phyloP scores from a whole-genome alignment of 2,797 vertebrate genomes.

The Choloepus didactylus region DNA sequence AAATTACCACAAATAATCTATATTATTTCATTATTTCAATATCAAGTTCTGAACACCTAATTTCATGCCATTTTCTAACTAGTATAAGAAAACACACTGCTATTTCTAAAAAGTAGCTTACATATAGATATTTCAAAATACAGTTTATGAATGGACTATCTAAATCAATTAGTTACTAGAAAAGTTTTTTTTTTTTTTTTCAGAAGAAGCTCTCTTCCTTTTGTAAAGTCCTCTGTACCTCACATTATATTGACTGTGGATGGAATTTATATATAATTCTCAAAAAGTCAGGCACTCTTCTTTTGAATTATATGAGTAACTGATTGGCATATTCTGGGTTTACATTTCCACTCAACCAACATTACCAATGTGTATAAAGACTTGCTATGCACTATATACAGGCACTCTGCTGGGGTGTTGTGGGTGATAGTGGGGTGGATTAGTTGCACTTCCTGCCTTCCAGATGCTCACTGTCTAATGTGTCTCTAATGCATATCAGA shows the following conservation, averaged over 20 bases:
- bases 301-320: slow-evolving; percentile 26
- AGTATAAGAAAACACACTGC: not conserved
- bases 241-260: not conserved
- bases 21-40: not conserved
- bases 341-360: not conserved
- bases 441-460: not conserved
- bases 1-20: not conserved
- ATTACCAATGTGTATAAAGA: not conserved
- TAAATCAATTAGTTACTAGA: not conserved
- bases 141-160: not conserved
- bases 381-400: not conserved
- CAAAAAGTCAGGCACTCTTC: not conserved
- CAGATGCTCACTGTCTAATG: not conserved
- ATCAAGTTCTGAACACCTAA: not conserved
- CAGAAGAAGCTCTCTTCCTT: not conserved
- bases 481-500: not conserved
- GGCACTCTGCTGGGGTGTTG: not conserved
- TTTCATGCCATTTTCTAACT: not conserved
- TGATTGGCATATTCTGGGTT: not conserved
- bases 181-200: not conserved
- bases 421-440: not conserved
- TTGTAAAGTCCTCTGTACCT: not conserved
- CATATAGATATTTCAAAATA: not conserved
- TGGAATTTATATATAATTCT: not conserved
- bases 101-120: not conserved